These are phyloP conservation scores for Climacteris rufus DNA, from an alignment of 2,113 vertebrate genomes.

Conservation along the genomic window DNA sequence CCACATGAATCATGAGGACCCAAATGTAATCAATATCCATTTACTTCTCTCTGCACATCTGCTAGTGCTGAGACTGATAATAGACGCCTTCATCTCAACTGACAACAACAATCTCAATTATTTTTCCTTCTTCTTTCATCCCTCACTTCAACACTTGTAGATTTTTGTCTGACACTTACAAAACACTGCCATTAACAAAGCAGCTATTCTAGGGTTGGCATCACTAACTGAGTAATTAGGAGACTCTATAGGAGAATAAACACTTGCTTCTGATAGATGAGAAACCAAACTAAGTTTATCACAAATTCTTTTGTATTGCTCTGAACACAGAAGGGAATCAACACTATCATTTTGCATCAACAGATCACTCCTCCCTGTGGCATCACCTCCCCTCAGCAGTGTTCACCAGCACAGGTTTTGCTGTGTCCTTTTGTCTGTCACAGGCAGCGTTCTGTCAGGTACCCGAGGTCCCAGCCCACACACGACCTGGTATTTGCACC, in stretches of 20 bases:
- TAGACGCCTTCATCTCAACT: neutral
- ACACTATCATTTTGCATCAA: neutral
- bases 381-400: neutral
- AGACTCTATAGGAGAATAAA: neutral
- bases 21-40: slow-evolving; percentile 52
- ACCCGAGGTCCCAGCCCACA: neutral
- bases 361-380: neutral
- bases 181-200: neutral
- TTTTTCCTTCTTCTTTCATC: neutral
- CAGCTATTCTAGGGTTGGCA: neutral
- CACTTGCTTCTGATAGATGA: neutral
- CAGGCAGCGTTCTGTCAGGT: neutral
- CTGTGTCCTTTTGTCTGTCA: neutral
- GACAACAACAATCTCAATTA: neutral
- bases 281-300: neutral
- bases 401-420: neutral
- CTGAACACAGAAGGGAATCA: fast-evolving
- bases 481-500: neutral
- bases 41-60: slow-evolving; percentile 38
- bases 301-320: neutral
- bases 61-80: neutral
- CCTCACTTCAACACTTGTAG: neutral
- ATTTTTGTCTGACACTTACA: neutral
- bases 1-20: neutral
- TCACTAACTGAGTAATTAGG: neutral